phyloP scores from a whole-genome alignment of 2,888 invertebrate species.

The Bombylius major region DNA sequence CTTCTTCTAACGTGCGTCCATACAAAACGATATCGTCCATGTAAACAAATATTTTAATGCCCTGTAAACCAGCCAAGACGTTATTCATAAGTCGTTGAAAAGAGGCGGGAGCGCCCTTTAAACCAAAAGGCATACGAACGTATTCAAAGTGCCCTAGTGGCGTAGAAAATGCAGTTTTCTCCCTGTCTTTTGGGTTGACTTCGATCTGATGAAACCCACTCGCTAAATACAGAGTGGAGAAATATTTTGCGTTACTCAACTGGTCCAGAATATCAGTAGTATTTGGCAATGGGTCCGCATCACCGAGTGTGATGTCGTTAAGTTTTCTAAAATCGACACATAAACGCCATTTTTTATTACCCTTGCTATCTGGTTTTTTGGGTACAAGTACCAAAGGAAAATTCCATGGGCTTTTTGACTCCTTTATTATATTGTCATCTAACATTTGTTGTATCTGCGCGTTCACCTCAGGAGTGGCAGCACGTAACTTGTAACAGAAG shows the following conservation, averaged over 20 bases:
- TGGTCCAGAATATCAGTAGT: background rate
- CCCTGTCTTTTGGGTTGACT: background rate
- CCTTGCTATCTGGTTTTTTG: background rate
- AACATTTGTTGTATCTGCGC: too few species aligned
- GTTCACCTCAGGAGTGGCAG: too few species aligned
- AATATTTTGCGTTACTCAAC: background rate
- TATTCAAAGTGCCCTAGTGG: too few species aligned
- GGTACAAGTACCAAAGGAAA: background rate
- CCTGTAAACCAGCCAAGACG: too few species aligned
- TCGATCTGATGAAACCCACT: background rate
- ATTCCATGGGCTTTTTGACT: background rate
- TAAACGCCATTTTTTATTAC: background rate
- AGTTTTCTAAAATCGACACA: background rate
- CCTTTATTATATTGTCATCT: too few species aligned
- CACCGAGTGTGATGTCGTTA: background rate
- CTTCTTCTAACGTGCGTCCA: constrained; percentile 18
- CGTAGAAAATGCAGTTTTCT: background rate
- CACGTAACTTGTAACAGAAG: too few species aligned
- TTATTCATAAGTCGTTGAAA: too few species aligned
- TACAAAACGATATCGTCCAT: constrained; percentile 26
- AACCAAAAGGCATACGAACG: constrained; percentile 26
- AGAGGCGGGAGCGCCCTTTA: constrained; percentile 9
- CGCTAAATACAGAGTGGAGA: background rate
- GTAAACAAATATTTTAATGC: constrained; percentile 12
- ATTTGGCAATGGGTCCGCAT: background rate